Evolutionary conservation across 2,113 vertebrate species (phyloP), one percentile per base, ranked within the genome.

Genomic region (Brachyhypopomus occidentalis): DNA sequence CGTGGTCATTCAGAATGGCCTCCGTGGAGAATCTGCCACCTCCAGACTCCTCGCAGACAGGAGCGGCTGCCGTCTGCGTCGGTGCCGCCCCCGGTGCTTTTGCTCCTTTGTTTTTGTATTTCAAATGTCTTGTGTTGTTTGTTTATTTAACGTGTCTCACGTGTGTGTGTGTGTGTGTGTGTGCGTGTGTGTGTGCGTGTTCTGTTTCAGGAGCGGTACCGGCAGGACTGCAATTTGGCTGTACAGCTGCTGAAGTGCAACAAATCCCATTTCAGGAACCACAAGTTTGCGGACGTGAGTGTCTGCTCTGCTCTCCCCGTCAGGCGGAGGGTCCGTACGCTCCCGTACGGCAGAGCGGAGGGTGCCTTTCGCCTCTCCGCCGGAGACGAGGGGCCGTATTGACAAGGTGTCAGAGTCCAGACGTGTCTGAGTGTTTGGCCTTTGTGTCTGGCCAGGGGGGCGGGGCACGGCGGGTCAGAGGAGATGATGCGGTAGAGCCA

Each of bases 241-340:
- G 98, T 99, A 69, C 97, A 98, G 92, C 95, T 99, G 74, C 94
- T 99, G 76, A 98, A 99, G 89, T 99, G 97, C 92, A 99, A 99
- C 92, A 99, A 99, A 89, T 99, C 97, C 3, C 98, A 99, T 84
- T 99, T 99, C 93, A 95, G 98, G 84, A 98, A 97, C 91, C 98
- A 99, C 93, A 99, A 98, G 88, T 96, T 99, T 64, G 96, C 98
- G 64, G 98, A 99, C 5, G 98, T 99, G 87, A 98, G 96, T 96
- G 59, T 66, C 58, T 66, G 25, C 2, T 30, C 2, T 30, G 11
- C 45, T 25, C 4, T 3, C 20, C 6, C 22, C 41, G 8, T 2
- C 52, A 19, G 19, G 22, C 1, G 45, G n/a, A 23, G 6, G 56
- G 36, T 12, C 19, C 4, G 17, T 14, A 58, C 55, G 2, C 48